Percentiles rank a stretch among this genome's conserved stretches.
Evolutionary conservation across 1,140 invertebrate species (phyloP).

Genomic region (Zaprionus capensis): DNA sequence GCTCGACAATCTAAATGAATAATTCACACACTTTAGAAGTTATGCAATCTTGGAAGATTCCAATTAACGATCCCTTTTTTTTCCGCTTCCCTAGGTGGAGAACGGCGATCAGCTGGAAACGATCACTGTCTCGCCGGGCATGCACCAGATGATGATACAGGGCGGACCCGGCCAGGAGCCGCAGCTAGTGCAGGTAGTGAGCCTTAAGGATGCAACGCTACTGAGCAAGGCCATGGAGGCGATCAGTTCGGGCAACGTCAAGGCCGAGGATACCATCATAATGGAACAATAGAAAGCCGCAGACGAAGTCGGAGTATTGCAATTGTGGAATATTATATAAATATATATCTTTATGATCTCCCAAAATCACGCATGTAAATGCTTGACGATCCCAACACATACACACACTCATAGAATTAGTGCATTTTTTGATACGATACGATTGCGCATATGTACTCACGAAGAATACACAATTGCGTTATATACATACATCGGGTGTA

Average conservation of each 20-base stretch:
- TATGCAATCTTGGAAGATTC: neutral
- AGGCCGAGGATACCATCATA: conserved; percentile 82
- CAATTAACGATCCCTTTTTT: neutral
- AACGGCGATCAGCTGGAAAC: conserved; percentile 89
- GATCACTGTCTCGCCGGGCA: conserved; percentile 88
- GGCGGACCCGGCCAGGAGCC: conserved; percentile 88
- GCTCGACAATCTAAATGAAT: neutral
- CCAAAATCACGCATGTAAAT: conserved; percentile 36
- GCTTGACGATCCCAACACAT: conserved; percentile 23
- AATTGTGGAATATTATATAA: conserved; percentile 17
- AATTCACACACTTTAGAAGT: neutral
- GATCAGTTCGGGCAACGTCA: conserved; percentile 85
- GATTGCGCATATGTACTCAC: neutral
- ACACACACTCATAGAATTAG: conserved; percentile 31
- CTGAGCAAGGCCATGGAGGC: conserved; percentile 91
- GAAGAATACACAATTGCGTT: neutral
- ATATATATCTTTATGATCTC: conserved; percentile 24
- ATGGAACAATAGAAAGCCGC: conserved; percentile 49
- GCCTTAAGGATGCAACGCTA: conserved; percentile 91
- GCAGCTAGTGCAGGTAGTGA: conserved; percentile 92
- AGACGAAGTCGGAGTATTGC: neutral
- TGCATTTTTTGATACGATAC: conserved; percentile 34
- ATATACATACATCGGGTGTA: conserved; percentile 7
- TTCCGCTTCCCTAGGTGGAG: conserved; percentile 86
- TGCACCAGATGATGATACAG: conserved; percentile 92